These are phyloP conservation scores for Agrotis clavis DNA, from an alignment of 2,888 invertebrate genomes.

Conservation along the genomic window DNA sequence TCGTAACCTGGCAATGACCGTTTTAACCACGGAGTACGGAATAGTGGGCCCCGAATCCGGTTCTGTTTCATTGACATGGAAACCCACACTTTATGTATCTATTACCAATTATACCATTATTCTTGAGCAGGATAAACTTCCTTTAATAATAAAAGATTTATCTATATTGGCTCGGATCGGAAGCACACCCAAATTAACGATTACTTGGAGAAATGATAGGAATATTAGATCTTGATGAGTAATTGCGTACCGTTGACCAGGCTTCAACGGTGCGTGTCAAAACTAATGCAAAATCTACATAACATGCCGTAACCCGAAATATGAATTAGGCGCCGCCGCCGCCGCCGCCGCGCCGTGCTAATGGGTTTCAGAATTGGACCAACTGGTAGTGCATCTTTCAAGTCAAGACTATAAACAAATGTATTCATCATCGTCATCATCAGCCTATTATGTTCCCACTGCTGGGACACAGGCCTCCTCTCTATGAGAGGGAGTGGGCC, in stretches of 20 bases:
- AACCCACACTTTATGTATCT: conserved; percentile 24
- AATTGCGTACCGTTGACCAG: no score
- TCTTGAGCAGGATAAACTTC: not conserved
- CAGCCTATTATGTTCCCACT: no score
- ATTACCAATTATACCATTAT: conserved; percentile 31
- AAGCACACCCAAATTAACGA: not conserved
- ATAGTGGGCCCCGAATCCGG: conserved; percentile 64
- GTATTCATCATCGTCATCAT: no score
- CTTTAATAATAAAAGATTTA: not conserved
- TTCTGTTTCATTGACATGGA: conserved; percentile 63
- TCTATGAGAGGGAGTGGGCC: no score
- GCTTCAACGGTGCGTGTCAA: not conserved
- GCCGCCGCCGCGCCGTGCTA: not conserved
- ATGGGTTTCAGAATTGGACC: conserved; percentile 33
- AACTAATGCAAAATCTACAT: not conserved
- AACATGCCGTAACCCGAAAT: conserved; percentile 6
- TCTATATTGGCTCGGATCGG: not conserved
- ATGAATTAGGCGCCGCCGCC: conserved; percentile 9
- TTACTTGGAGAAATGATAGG: not conserved
- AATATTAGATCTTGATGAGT: not conserved
- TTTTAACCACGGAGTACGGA: conserved; percentile 57
- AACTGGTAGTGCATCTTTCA: conserved; percentile 16
- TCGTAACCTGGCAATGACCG: conserved; percentile 73
- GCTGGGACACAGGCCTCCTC: no score
- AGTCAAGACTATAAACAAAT: conserved; percentile 15